Conservation (phyloP, 2,888 invertebrate species). For the Parnassius glacialis region DNA sequence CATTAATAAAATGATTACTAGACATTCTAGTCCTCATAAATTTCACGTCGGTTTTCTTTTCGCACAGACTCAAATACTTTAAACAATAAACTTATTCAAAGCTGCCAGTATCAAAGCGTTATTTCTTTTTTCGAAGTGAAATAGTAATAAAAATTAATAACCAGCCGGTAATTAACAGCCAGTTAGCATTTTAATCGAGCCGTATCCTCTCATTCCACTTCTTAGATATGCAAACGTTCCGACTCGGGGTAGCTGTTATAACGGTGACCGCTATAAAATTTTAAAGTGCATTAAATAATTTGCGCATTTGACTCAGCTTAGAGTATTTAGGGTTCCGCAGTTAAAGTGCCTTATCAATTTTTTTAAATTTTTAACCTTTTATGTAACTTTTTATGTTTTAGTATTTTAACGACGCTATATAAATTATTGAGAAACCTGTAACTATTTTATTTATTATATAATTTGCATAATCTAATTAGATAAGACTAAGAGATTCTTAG, state of each 20-base stretch:
- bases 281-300: constrained; percentile 25
- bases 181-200: constrained; percentile 21
- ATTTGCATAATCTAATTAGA: no score
- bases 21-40: no score
- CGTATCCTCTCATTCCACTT: constrained; percentile 15
- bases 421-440: no score
- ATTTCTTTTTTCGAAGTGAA: constrained; percentile 10
- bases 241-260: constrained; percentile 16
- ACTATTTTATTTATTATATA: no score
- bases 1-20: no score
- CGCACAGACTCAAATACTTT: no score
- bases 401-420: no score
- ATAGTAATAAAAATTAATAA: constrained; percentile 22
- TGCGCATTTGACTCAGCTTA: constrained; percentile 18
- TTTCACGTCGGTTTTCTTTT: no score
- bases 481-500: no score
- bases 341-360: neutral
- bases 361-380: no score
- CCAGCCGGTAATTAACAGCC: constrained; percentile 23
- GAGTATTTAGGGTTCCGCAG: constrained; percentile 2
- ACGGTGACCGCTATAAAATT: constrained; percentile 24
- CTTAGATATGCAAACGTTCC: constrained; percentile 26
- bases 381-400: no score
- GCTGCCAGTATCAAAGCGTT: constrained; percentile 12
- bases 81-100: neutral